Base-by-base conservation (phyloP, 2,113 vertebrate genomes). In the Mormyrus iriodes region DNA sequence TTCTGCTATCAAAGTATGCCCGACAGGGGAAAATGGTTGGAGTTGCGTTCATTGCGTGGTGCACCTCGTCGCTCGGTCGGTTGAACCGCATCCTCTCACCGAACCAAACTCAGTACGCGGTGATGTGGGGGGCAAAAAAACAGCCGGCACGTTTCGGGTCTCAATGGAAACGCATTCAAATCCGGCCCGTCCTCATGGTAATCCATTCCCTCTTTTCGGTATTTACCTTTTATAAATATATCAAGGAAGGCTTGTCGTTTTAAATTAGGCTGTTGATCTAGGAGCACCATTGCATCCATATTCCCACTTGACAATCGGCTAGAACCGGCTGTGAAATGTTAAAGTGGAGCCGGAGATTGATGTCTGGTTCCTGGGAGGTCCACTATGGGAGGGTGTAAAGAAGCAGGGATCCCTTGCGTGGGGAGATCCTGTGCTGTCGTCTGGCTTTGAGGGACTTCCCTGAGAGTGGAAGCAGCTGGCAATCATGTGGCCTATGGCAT, bases 191-290 rank as follows among this genome's bases (percentile, higher is more conserved):
- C 83, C 83, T 85, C 24, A 31, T n/a, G 83, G 13, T 17, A 85
- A 51, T 51, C 44, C 82, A 84, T 4, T 42, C 82, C 79, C 39
- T 21, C 79, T 42, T 83, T 84, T 49, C 3, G 3, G 83, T 31
- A 51, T 85, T 85, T 85, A 51, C 44, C 44, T 51, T 51, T 51
- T 51, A 85, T 85, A 27, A 48, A 51, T 27, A 85, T 27, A 85
- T 85, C 44, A 85, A 85, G 83, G 83, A 85, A 51, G 48, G 12
- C 46, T 49, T 85, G 83, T 85, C 83, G 4, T 51, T 48, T 51
- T 85, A 85, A 85, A 85, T 85, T 85, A 85, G 83, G 83, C 83
- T 85, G 44, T 24, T 51, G 44, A 27, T 79, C 17, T 35, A 39
- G 69, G 69, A 76, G 35, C 31, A 76, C 69, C 13, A 1, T 39